phyloP scores from a whole-genome alignment of 2,797 vertebrate genomes.

The Lagorchestes hirsutus region DNA sequence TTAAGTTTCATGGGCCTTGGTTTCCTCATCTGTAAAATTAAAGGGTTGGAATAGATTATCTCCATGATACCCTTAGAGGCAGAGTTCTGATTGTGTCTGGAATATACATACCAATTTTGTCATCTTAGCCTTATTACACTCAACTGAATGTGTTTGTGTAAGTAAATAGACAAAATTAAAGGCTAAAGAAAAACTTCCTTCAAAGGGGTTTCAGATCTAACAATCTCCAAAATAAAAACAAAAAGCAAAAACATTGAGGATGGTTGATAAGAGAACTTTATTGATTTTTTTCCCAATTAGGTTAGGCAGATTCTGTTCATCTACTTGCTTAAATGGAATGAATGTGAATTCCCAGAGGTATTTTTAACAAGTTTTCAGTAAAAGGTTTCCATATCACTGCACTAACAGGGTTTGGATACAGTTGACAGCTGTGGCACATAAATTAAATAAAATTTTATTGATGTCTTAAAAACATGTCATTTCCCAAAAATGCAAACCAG shows the following conservation, averaged over 20 bases:
- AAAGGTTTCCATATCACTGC: slow-evolving; percentile 79
- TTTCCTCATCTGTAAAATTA: background rate
- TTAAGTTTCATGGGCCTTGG: background rate
- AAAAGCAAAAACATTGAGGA: slow-evolving; percentile 68
- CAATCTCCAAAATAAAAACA: slow-evolving; percentile 49
- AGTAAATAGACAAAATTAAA: slow-evolving; percentile 77
- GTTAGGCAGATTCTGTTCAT: slow-evolving; percentile 80
- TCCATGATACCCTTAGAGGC: slow-evolving; percentile 2
- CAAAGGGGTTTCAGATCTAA: slow-evolving; percentile 66
- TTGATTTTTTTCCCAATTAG: slow-evolving; percentile 82
- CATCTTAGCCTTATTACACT: slow-evolving; percentile 58
- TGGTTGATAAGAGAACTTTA: slow-evolving; percentile 76
- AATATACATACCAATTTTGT: slow-evolving; percentile 3
- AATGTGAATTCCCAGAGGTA: slow-evolving; percentile 81
- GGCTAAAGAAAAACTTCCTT: slow-evolving; percentile 69
- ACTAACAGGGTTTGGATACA: slow-evolving; percentile 78
- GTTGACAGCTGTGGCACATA: slow-evolving; percentile 72
- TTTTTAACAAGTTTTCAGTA: slow-evolving; percentile 81
- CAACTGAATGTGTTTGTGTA: slow-evolving; percentile 58
- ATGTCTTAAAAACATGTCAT: slow-evolving; percentile 67
- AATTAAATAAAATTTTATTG: slow-evolving; percentile 81
- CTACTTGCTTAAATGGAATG: slow-evolving; percentile 78
- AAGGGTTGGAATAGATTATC: background rate
- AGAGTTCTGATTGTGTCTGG: background rate
- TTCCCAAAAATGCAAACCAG: slow-evolving; percentile 51